Evolutionary conservation across 2,113 vertebrate genomes (phyloP).

Genomic region (Labeo rohita): DNA sequence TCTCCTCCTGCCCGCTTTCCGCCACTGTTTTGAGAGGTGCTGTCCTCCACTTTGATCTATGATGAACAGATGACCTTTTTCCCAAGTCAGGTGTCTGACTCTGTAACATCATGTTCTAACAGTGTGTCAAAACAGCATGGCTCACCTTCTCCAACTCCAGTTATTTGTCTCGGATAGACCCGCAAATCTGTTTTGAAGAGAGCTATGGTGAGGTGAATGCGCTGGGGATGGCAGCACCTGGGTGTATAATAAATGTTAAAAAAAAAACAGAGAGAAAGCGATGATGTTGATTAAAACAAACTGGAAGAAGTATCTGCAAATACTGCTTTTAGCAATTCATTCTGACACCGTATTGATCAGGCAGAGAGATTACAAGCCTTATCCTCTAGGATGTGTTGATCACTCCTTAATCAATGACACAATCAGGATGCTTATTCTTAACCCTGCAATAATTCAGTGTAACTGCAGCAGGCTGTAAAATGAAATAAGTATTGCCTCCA

Average conservation of each 20-base stretch:
- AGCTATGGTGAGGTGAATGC: slow-evolving; percentile 18
- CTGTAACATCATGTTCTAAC: slow-evolving; percentile 52
- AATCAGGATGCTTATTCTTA: slow-evolving; percentile 26
- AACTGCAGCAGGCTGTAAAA: background rate
- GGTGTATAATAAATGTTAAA: background rate
- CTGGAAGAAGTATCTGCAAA: slow-evolving; percentile 26
- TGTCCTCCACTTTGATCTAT: slow-evolving; percentile 55
- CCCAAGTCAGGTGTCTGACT: slow-evolving; percentile 50
- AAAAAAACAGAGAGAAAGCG: background rate
- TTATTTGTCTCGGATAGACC: slow-evolving; percentile 36
- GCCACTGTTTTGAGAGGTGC: slow-evolving; percentile 54
- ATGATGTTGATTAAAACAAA: slow-evolving; percentile 23
- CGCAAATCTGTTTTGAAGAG: slow-evolving; percentile 51
- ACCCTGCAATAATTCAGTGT: slow-evolving; percentile 18
- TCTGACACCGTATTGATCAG: slow-evolving; percentile 14
- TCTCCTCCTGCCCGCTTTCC: slow-evolving; percentile 45
- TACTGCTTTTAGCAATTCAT: slow-evolving; percentile 33
- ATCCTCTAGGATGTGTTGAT: slow-evolving; percentile 22
- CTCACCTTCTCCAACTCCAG: slow-evolving; percentile 47
- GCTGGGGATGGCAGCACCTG: slow-evolving; percentile 2
- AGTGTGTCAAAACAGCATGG: slow-evolving; percentile 46
- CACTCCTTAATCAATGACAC: slow-evolving; percentile 25
- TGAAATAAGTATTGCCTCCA: background rate
- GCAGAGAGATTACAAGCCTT: slow-evolving; percentile 34
- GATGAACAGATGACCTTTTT: slow-evolving; percentile 61